Evolutionary conservation across 2,113 vertebrate species (phyloP), one percentile per base, ranked within the genome.

Genomic region (Tragulus kanchil): DNA sequence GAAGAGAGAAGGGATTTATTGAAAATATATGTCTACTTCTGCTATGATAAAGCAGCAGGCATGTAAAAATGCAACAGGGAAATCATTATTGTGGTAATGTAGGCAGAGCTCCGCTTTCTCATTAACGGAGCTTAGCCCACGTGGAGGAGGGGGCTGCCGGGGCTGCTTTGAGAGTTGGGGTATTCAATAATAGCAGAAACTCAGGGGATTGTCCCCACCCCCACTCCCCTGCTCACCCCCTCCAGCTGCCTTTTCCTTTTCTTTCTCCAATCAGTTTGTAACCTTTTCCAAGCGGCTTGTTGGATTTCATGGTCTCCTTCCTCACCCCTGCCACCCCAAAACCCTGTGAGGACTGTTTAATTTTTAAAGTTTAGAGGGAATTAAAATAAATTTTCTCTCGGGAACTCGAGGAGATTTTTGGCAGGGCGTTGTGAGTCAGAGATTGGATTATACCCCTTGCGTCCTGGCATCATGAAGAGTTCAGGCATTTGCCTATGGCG

Each of bases 341-440:
- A 58, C 87, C 96, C 56, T 93, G 94, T 73, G 92, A 96, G 87
- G 87, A 94, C 81, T 56, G 81, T 92, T 71, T 96, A 59, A 95
- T 95, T 98, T 98, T 98, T 96, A 67, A 97, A 98, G 92, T 97
- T 97, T 94, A 94, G 75, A 91, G 75, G 93, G 91, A 97, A 98
- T 97, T 79, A 88, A 98, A 83, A 97, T 93, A 93, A 86, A 91
- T 83, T 97, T 96, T 82, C 93, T 85, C 95, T 77, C 71, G 95
- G 95, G 89, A 92, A 87, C 78, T 73, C 5, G n/a, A 69, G 67
- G 73, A 95, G 94, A 94, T 90, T 97, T 95, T 96, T 92, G 93
- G 92, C 59, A 87, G 81, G 56, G 50, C 21, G 1, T 3, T 16
- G 86, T 84, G 95, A 94, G 78, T 86, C 78, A 96, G 92, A 84